Evolutionary conservation across 1,140 invertebrate genomes (phyloP), one percentile per base, ranked within the genome.

Genomic region (Nasonia vitripennis): DNA sequence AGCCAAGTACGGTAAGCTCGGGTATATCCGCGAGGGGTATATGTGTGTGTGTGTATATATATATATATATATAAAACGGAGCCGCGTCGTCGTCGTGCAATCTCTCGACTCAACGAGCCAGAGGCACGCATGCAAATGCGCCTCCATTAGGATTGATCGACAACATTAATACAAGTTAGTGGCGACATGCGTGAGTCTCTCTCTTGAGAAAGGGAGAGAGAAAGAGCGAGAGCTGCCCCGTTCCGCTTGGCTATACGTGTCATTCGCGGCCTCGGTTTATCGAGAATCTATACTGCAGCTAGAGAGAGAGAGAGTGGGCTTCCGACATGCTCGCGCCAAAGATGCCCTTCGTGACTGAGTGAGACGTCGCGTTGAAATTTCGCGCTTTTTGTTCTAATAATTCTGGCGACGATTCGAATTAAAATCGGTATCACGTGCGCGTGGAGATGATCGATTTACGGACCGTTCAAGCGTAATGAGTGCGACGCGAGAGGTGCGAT

Each of bases 151-250:
- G 90, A 93, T 92, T 93, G 91, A 93, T 92, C 91, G 92, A 88
- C 89, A 91, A 93, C 92, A 91, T 93, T 91, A 91, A 91, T 93
- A 93, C 92, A 91, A 93, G 91, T 93, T 93, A 93, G 92, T 92
- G 91, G 89, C 91, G 92, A 92, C 92, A 92, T 91, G 91, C 84
- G 88, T 87, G 88, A 82, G 55, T 62, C 55, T 20, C n/a, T 62
- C 20, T 17, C 20, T 55, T 10, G 41, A 27, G 27, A 45, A 45
- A 45, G 41, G 41, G 41, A 45, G 41, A 45, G 41, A 45, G 41
- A 45, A 10, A 45, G 41, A 7, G 41, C 9, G 41, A 5, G 20
- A n/a, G 55, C 55, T 62, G 55, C n/a, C 55, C 55, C 55, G 55
- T 62, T 62, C 55, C 20, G 55, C 55, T 20, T 62, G 55, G 55